Conservation (phyloP, 2,888 invertebrate species). For the Limnephilus rhombicus region DNA sequence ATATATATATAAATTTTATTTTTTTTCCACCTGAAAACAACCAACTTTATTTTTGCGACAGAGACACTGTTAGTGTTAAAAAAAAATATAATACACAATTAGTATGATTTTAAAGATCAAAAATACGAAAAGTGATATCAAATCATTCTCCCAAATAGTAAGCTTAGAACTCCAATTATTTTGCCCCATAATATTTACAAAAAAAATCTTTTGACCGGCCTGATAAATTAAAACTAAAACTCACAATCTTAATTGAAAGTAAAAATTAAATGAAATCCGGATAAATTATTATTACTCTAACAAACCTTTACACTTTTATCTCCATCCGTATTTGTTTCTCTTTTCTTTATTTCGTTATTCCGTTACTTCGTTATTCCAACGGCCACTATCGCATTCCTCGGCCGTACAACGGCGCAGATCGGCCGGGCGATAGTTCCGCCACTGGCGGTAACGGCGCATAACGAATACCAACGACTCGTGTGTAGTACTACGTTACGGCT, state of each 20-base stretch:
- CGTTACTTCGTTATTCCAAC: background rate
- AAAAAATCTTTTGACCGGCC: too few species aligned
- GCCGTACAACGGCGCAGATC: conserved; percentile 53
- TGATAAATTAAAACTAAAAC: background rate
- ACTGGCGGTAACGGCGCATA: conserved; percentile 49
- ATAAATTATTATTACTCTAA: background rate
- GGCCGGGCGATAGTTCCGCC: conserved; percentile 56
- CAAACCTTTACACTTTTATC: background rate
- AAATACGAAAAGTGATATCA: too few species aligned
- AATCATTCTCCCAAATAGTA: too few species aligned
- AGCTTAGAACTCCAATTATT: too few species aligned
- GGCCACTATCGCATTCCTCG: conserved; percentile 44
- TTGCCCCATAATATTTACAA: too few species aligned
- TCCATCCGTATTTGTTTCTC: background rate
- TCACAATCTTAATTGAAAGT: background rate
- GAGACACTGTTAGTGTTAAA: too few species aligned
- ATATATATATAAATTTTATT: too few species aligned
- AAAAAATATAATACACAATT: too few species aligned
- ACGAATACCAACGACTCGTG: conserved; percentile 57
- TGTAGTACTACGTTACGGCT: conserved; percentile 29
- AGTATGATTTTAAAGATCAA: too few species aligned
- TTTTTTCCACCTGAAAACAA: too few species aligned
- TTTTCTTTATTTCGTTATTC: background rate
- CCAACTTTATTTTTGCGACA: too few species aligned
- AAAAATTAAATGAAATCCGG: background rate